Conservation (phyloP, 2,888 invertebrate species). For the Panzeria rudis region DNA sequence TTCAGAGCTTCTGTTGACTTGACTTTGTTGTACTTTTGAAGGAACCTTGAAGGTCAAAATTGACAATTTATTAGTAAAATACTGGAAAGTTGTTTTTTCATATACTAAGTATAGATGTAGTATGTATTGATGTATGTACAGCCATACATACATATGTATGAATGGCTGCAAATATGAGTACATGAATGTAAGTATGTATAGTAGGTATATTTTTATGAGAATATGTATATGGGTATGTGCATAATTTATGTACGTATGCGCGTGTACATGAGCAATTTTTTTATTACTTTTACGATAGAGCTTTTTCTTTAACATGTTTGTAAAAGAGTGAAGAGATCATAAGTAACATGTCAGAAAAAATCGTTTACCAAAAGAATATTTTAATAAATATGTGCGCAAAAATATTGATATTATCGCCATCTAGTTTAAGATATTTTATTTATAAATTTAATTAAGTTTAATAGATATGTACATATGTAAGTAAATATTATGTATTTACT, state of each 20-base stretch:
- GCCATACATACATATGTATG: background rate
- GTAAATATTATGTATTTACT: background rate
- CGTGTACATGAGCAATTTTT: constrained; percentile 29
- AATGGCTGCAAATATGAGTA: too few species aligned
- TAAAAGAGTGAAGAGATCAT: background rate
- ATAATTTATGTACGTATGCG: too few species aligned
- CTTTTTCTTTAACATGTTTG: background rate
- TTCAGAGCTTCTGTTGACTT: constrained; percentile 72
- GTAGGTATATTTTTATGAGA: too few species aligned
- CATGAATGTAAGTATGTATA: too few species aligned
- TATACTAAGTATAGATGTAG: constrained; percentile 18
- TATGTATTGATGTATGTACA: background rate
- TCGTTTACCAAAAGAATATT: too few species aligned
- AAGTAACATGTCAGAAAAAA: background rate
- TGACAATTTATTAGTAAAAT: constrained; percentile 78
- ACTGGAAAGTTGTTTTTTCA: constrained; percentile 68
- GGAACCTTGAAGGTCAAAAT: constrained; percentile 84
- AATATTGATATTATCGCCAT: background rate
- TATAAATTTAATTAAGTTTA: too few species aligned
- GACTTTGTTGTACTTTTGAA: constrained; percentile 79
- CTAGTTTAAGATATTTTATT: background rate
- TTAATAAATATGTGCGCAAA: too few species aligned
- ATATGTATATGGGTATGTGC: too few species aligned
- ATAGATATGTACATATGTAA: background rate
- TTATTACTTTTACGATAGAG: constrained; percentile 29